Evolutionary conservation across 1,140 invertebrate species (phyloP), one percentile per base, ranked within the genome.

Genomic region (Maconellicoccus hirsutus): DNA sequence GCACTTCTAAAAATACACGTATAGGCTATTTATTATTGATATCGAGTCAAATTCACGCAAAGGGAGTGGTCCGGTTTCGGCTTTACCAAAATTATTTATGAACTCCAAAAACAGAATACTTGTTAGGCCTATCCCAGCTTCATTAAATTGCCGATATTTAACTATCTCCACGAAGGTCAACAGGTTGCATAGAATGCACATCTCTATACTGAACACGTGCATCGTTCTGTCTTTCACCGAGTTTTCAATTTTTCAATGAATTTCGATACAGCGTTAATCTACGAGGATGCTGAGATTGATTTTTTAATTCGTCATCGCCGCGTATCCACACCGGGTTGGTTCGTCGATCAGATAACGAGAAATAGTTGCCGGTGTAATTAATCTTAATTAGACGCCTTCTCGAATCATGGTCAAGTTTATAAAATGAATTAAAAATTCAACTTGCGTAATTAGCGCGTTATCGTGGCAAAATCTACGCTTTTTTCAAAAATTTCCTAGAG

Each of bases 121-220:
- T 33, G 29, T 33, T 33, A 52, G 16, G 42, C 42, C 42, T 52
- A 52, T 8, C 42, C 42, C 42, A 52, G 42, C 42, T 52, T 52
- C 42, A 52, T 52, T 52, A 52, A 52, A 52, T 52, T 52, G 42
- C 42, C 42, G 42, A 52, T 33, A 33, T 52, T 52, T 52, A 52
- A 52, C 42, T 52, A 52, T 52, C 42, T 14, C 42, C 42, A 52
- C 42, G 42, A 52, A 52, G 42, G 42, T 52, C 42, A 52, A 52
- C 42, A 52, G 42, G 42, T 52, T 52, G 42, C 42, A 52, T 19
- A 52, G 42, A 52, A 52, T 52, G 42, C 42, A 52, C n/a, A 3
- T 33, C 29, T 33, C 29, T 33, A 33, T 33, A 33, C 42, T 3
- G n/a, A 19, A 52, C 42, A 52, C 42, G 42, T 52, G 42, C 42